Evolutionary conservation across 2,113 vertebrate species (phyloP), one percentile per base, ranked within the genome.

Genomic region (Daboia siamensis): DNA sequence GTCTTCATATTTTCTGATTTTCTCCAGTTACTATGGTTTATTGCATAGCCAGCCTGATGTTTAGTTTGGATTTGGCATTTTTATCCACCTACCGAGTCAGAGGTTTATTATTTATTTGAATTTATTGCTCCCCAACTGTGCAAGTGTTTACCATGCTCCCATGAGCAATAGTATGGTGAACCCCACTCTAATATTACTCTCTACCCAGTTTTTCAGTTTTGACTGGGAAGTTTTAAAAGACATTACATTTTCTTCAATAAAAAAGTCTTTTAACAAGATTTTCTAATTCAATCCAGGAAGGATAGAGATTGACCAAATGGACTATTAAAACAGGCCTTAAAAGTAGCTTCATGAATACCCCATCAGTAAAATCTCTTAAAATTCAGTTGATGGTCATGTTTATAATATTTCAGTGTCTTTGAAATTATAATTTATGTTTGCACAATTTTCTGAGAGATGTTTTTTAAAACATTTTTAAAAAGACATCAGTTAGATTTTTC

Each of bases 401-500:
- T n/a, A 7, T 46, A 11, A 91, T 23, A 56, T 56, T 90, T 56
- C 20, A 33, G 55, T 86, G 4, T 86, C 5, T 54, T 61, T 61
- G 17, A 55, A 74, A 74, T 74, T 33, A 74, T 33, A 74, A 6
- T 64, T 74, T 74, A 33, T 7, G 13, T 5, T 33, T 74, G 64
- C 64, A 33, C 15, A 33, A 74, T 74, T 74, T 88, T n/a, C 23
- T 17, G 52, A 92, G 88, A 51, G 48, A 51, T 9, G 48, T 51
- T 51, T 51, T 48, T 51, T 51, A 51, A 9, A 51, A 46, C 44
- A 3, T 51, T 51, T 51, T 51, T 10, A 0, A 51, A 51, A 51
- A 51, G 85, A 12, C 57, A 59, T 21, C 92, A 93, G 89, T 93
- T 91, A 94, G 17, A 64, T 74, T 74, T 74, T 33, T 17, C n/a